Evolutionary conservation across 2,888 invertebrate genomes (phyloP), one percentile per base, ranked within the genome.

Genomic region (Drosophila peninsularis): DNA sequence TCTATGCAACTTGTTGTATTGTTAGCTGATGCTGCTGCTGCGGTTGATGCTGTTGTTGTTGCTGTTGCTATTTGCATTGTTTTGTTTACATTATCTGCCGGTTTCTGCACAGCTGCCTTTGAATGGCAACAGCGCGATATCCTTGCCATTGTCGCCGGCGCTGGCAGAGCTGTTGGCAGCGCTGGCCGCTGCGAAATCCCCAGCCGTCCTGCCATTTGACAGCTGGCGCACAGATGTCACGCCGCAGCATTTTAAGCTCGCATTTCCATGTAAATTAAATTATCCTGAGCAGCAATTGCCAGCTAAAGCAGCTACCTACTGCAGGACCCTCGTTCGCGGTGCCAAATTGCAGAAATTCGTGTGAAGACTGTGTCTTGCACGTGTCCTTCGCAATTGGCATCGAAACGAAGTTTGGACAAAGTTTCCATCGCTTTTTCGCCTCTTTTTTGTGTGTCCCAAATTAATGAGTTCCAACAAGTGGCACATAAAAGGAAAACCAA

Each of bases 401-500:
- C 49, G 32, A 37, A 49, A 41, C 41, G 47, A 58, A 42, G 10
- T 55, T 32, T 41, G 42, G 3, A 34, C 50, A 66, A 47, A 47
- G 45, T 47, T 47, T 47, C 10, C 11, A 5, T 24, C 14, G 5
- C n/a, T n/a, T 27, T 0, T 10, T 2, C 11, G n/a, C 39, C 21
- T 50, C 60, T 34, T 56, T 49, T 32, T 17, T 19, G 27, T 6
- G 6, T 17, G 13, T 30, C 45, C 75, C 72, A 78, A 69, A 82
- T 80, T 80, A 80, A 80, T 66, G 63, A 66, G 61, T 58, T 62
- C 68, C 80, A 71, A 80, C 71, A 80, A 78, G 83, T 78, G 64
- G 68, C 60, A 57, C 61, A 57, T n/a, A 14, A 34, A 47, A 27
- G 21, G 17, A 41, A 39, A 47, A 27, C n/a, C 17, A 19, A 32